These are phyloP conservation scores for Drosophila diplacantha DNA, from an alignment of 2,888 invertebrate genomes.

Conservation along the genomic window DNA sequence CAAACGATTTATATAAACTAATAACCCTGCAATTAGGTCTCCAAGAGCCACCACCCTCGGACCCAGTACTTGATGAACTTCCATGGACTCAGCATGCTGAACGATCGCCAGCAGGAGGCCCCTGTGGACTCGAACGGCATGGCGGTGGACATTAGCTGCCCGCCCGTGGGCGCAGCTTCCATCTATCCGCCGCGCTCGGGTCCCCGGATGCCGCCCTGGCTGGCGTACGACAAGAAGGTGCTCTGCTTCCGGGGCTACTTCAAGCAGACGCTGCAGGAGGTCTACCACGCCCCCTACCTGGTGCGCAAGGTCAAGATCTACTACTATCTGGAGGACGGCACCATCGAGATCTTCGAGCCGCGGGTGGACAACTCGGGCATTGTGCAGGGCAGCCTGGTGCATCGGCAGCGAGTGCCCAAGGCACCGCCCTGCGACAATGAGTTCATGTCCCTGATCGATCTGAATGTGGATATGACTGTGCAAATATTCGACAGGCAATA, in stretches of 20 bases:
- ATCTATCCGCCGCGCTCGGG: slow-evolving; percentile 87
- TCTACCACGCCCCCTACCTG: slow-evolving; percentile 81
- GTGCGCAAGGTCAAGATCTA: slow-evolving; percentile 89
- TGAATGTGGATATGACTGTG: slow-evolving; percentile 90
- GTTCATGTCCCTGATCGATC: slow-evolving; percentile 89
- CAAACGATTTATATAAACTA: background rate
- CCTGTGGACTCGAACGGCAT: slow-evolving; percentile 80
- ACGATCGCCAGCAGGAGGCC: slow-evolving; percentile 81
- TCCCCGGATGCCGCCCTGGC: slow-evolving; percentile 88
- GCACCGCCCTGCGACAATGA: slow-evolving; percentile 85
- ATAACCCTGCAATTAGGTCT: slow-evolving; percentile 28
- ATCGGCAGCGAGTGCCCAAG: slow-evolving; percentile 88
- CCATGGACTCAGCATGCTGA: slow-evolving; percentile 81
- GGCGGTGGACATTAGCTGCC: slow-evolving; percentile 76
- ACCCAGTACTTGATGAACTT: slow-evolving; percentile 82
- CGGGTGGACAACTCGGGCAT: slow-evolving; percentile 89
- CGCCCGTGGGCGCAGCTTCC: slow-evolving; percentile 81
- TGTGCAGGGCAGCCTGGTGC: slow-evolving; percentile 89
- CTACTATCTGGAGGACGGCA: slow-evolving; percentile 94
- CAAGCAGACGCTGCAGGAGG: slow-evolving; percentile 84
- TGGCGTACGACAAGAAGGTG: slow-evolving; percentile 92
- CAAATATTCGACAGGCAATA: slow-evolving; percentile 90
- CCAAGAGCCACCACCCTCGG: slow-evolving; percentile 77
- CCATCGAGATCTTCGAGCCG: slow-evolving; percentile 91
- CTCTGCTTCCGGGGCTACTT: slow-evolving; percentile 76